A percentile compares a stretch with the other conserved stretches of the same genome.
These are phyloP conservation scores for Exaiptasia diaphana DNA, from an alignment of 64 coral and sea anemone genomes.

Conservation along the genomic window DNA sequence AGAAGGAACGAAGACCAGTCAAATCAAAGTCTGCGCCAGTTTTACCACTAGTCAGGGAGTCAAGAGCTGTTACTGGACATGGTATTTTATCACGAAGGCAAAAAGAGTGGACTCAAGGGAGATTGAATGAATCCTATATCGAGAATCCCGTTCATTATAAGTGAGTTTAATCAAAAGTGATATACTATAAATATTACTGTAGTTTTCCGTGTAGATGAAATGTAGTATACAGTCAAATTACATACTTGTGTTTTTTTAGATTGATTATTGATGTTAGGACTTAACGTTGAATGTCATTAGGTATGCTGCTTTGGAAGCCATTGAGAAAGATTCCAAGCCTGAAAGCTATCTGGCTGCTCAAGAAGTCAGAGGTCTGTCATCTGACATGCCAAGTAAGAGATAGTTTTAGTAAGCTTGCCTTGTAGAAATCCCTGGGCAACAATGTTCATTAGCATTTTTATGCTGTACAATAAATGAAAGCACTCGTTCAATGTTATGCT, in stretches of 20 bases:
- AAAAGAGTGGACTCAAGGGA: slow-evolving; percentile 64
- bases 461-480: too few species aligned
- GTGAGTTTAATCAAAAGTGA: slow-evolving; percentile 30
- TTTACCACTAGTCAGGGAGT: slow-evolving; percentile 76
- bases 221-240: neutral
- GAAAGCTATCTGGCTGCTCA: slow-evolving; percentile 72
- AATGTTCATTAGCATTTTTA: too few species aligned
- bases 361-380: slow-evolving; percentile 75
- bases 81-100: slow-evolving; percentile 73
- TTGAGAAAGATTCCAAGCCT: slow-evolving; percentile 65
- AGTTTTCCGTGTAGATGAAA: neutral
- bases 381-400: slow-evolving; percentile 64
- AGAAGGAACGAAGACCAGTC: slow-evolving; percentile 42
- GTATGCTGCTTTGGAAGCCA: slow-evolving; percentile 75
- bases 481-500: too few species aligned
- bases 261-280: neutral
- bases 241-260: too few species aligned
- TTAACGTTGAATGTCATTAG: slow-evolving; percentile 1
- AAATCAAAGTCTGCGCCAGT: slow-evolving; percentile 69
- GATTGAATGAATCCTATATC: slow-evolving; percentile 72
- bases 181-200: neutral
- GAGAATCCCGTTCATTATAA: slow-evolving; percentile 88
- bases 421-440: too few species aligned
- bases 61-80: slow-evolving; percentile 75
- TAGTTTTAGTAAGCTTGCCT: too few species aligned